Base-by-base conservation (phyloP, 2,888 invertebrate genomes). In the Cerceris rybyensis region DNA sequence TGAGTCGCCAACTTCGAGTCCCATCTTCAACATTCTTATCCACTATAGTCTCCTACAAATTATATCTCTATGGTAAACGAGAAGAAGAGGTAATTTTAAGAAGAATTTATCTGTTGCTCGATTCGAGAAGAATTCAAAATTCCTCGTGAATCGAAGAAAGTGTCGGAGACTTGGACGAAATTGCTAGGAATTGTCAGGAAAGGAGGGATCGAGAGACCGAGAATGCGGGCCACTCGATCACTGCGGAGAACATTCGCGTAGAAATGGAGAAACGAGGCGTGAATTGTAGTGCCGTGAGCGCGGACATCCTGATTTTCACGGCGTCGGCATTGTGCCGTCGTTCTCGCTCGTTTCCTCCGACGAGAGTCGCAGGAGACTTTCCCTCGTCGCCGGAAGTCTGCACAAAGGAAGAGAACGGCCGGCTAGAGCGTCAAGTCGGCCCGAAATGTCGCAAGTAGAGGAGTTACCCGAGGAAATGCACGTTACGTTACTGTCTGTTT, bases 291-390 rank as follows among this genome's bases (percentile, higher is more conserved):
- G 73, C 72, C 67, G 41, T 63, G 75, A 67, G 68, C 63, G 76
- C 82, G 82, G 82, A 84, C 77, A 82, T 85, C 84, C 85, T 82
- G 84, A 80, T 85, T 80, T 54, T 85, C 64, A 86, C 82, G 80
- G 81, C 63, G 75, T 75, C 69, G 61, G 70, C 70, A 82, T 84
- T 83, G 84, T 81, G 75, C 60, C 78, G 70, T 71, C 83, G 79
- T 81, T 85, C 85, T 85, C 83, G 74, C 80, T 43, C 63, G 72
- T 70, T 75, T 70, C 72, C 78, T 70, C 13, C 52, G 72, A 52
- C 65, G 43, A 50, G 61, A 16, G 50, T 42, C 70, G 59, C 63
- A 59, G 59, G 49, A 70, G 65, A 70, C n/a, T n/a, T 49, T 50
- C 43, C 61, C 55, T 13, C 28, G 42, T 49, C 59, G 58, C 80